phyloP scores from a whole-genome alignment of 2,888 invertebrate genomes.

The Ephialtes manifestator region DNA sequence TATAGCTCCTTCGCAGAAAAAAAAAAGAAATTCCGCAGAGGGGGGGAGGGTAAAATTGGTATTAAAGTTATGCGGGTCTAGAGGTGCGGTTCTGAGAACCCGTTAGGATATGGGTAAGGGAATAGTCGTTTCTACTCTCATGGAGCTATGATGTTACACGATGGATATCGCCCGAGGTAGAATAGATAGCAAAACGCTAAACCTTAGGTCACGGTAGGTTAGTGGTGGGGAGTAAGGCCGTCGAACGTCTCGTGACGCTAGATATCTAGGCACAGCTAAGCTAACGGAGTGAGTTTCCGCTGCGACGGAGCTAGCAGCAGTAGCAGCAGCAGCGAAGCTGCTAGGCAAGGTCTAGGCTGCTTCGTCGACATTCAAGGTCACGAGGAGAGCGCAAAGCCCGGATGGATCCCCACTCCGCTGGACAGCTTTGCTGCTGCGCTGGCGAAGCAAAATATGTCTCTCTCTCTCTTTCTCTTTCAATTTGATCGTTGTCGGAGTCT shows the following conservation, averaged over 20 bases:
- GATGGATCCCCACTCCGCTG: constrained; percentile 76
- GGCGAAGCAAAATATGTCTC: constrained; percentile 13
- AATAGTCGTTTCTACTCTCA: background rate
- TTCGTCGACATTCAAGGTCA: constrained; percentile 82
- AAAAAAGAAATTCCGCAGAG: background rate
- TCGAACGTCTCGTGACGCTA: constrained; percentile 5
- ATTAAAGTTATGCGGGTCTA: constrained; percentile 7
- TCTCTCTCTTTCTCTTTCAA: constrained; percentile 11
- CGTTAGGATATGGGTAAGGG: background rate
- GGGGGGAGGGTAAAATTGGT: background rate
- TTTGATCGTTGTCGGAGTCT: background rate
- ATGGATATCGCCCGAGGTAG: background rate
- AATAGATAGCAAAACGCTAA: background rate
- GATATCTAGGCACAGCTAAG: constrained; percentile 16
- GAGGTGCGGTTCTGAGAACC: background rate
- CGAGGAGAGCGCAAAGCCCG: constrained; percentile 78
- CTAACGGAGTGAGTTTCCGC: constrained; percentile 22
- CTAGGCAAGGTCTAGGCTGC: constrained; percentile 84
- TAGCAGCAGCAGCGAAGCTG: constrained; percentile 32
- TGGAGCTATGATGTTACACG: background rate
- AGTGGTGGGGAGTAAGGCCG: background rate
- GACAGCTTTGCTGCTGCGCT: constrained; percentile 57
- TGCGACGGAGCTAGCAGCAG: background rate
- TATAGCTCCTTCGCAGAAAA: background rate
- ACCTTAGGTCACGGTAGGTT: background rate